These are phyloP conservation scores for Babylonia areolata DNA, from an alignment of 1,140 invertebrate species.

Conservation along the genomic window DNA sequence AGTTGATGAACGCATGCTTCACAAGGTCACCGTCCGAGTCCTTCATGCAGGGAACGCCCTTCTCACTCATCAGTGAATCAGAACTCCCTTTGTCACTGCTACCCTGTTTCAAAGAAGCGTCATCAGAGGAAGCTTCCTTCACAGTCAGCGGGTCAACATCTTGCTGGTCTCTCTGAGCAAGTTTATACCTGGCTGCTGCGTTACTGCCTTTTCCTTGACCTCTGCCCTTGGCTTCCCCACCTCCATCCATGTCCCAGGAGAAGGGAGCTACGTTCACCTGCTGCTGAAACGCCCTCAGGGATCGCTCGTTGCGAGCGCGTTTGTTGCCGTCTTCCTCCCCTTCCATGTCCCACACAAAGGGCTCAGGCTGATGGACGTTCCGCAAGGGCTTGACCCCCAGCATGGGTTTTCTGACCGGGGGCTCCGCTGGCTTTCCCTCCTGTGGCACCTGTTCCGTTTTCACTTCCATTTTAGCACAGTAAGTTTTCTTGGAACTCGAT, in stretches of 20 bases:
- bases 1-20: no score
- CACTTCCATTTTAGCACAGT: background rate
- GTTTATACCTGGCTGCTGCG: background rate
- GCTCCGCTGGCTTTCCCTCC: background rate
- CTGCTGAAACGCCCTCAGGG: slow-evolving; percentile 25
- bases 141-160: background rate
- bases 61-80: no score
- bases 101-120: background rate
- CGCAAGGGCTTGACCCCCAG: slow-evolving; percentile 33
- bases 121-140: background rate
- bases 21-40: no score
- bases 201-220: background rate
- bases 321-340: slow-evolving; percentile 31
- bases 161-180: background rate
- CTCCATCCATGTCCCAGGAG: slow-evolving; percentile 37
- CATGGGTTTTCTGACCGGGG: background rate
- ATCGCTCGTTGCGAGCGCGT: slow-evolving; percentile 26
- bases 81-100: background rate
- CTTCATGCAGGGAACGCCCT: no score
- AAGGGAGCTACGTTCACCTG: slow-evolving; percentile 37
- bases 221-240: background rate
- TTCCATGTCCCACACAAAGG: slow-evolving; percentile 39
- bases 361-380: slow-evolving; percentile 6
- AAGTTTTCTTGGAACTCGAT: background rate
- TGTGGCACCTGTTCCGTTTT: background rate